Percentiles rank a stretch among this genome's conserved stretches.
These are phyloP conservation scores for Drosophila pseudotalamancana DNA, from an alignment of 2,888 invertebrate species.

Conservation along the genomic window DNA sequence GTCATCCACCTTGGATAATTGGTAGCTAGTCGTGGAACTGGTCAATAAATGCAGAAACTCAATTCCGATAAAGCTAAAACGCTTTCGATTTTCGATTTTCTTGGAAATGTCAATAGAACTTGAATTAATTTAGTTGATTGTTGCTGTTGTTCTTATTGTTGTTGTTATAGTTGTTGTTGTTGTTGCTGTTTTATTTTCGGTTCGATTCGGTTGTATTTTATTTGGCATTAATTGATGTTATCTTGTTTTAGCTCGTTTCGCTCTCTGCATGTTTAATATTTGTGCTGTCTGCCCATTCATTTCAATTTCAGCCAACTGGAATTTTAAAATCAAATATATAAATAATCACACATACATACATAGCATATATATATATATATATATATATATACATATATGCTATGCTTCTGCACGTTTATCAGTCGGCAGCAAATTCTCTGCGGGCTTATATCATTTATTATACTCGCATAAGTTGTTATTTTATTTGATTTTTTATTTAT, in stretches of 20 bases:
- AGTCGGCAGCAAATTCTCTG: slow-evolving; percentile 29
- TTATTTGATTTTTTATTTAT: background rate
- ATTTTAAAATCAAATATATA: slow-evolving; percentile 29
- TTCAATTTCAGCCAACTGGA: slow-evolving; percentile 45
- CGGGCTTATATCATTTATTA: slow-evolving; percentile 38
- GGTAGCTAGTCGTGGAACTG: slow-evolving; percentile 14
- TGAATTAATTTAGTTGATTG: slow-evolving; percentile 39
- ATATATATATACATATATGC: background rate
- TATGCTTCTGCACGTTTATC: slow-evolving; percentile 24
- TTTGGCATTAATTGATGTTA: slow-evolving; percentile 31
- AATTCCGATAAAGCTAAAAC: background rate
- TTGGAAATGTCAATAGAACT: slow-evolving; percentile 60
- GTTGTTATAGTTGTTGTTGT: too few relatives aligned
- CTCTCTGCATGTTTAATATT: slow-evolving; percentile 26
- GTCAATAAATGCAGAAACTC: slow-evolving; percentile 11
- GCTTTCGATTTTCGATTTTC: slow-evolving; percentile 57
- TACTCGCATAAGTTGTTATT: slow-evolving; percentile 21
- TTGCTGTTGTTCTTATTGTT: too few relatives aligned
- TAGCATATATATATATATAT: background rate
- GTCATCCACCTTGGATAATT: background rate
- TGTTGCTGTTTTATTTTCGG: background rate
- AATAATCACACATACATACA: background rate
- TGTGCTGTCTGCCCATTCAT: slow-evolving; percentile 19
- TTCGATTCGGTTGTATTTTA: background rate
- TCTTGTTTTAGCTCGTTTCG: slow-evolving; percentile 33